Base-by-base conservation (phyloP, 2,113 vertebrate genomes). In the Typhlomys cinereus region DNA sequence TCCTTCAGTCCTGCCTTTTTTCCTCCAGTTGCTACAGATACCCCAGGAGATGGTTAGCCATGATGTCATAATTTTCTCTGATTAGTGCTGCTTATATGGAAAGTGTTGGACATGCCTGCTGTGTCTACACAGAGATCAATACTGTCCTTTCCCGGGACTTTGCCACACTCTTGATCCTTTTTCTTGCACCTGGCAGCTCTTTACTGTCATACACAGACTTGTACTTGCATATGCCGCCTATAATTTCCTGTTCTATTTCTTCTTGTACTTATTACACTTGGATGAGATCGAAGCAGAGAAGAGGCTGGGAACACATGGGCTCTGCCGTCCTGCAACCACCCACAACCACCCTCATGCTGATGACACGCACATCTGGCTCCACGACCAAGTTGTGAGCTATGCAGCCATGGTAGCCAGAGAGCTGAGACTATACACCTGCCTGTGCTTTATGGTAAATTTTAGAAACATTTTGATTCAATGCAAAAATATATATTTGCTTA, bases 51-150 rank as follows among this genome's bases (percentile, higher is more conserved):
- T 50, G 25, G 54, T 12, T 89, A 20, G 29, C 34, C 23, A 25
- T 0, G 15, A 0, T n/a, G n/a, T 39, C 17, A 54, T 48, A 27
- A 18, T 41, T 0, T 18, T 52, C n/a, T 80, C 15, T 39, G 17
- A 7, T 7, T n/a, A 52, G 27, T 39, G 15, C 5, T 44, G 50
- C 59, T n/a, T 71, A 12, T 39, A 39, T 31, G 18, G 10, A 34
- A 17, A 71, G 9, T 21, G 21, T 61, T 3, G 34, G 48, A 36
- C 5, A 14, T 1, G 0, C 12, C 34, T n/a, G 2, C 21, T 34
- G 29, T 34, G 18, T 70, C 18, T 29, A 18, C 70, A 31, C 20
- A 13, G 14, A 20, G 21, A 4, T 31, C 23, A 41, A 2, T 21
- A 8, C 4, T 27, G 6, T 64, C 20, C 6, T 69, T 17, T 27